Percentiles rank a stretch among this genome's conserved stretches.
Conservation (phyloP, 1,140 invertebrate genomes). For the Trichomalopsis sarcophagae region DNA sequence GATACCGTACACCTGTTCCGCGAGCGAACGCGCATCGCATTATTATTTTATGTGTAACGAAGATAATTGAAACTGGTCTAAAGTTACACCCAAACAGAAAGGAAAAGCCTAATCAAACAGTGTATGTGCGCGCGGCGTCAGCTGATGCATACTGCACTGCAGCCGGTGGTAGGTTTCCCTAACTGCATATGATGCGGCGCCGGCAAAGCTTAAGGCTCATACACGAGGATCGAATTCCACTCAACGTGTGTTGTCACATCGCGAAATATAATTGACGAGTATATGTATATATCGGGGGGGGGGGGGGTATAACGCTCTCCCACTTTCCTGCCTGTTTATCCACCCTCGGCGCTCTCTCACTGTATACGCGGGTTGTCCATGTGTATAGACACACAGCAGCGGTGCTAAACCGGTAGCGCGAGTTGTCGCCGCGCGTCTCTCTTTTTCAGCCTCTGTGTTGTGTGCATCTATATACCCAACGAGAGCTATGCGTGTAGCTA, state of each 20-base stretch:
- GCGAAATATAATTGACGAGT: constrained; percentile 31
- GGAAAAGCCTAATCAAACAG: constrained; percentile 11
- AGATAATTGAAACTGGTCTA: constrained; percentile 30
- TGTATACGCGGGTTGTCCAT: neutral
- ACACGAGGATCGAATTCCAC: constrained; percentile 26
- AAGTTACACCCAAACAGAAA: constrained; percentile 20
- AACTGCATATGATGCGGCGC: neutral
- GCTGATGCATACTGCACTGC: no score
- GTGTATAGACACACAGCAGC: neutral
- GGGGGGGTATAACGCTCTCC: neutral
- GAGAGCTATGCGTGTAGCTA: neutral
- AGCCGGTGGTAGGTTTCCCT: neutral
- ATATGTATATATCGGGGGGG: neutral
- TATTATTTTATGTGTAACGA: constrained; percentile 34
- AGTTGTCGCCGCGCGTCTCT: neutral
- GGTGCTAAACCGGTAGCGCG: neutral
- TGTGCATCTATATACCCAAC: neutral
- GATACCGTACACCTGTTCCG: neutral
- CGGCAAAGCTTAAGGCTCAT: neutral
- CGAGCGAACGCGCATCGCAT: neutral
- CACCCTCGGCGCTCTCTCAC: neutral
- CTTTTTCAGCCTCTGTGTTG: constrained; percentile 1
- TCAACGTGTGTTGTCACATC: neutral
- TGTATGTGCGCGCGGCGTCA: neutral
- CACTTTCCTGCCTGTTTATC: neutral